Percentiles rank a stretch among this genome's conserved stretches.
Evolutionary conservation across 2,113 vertebrate species (phyloP).

Genomic region (Balaenoptera acutorostrata): DNA sequence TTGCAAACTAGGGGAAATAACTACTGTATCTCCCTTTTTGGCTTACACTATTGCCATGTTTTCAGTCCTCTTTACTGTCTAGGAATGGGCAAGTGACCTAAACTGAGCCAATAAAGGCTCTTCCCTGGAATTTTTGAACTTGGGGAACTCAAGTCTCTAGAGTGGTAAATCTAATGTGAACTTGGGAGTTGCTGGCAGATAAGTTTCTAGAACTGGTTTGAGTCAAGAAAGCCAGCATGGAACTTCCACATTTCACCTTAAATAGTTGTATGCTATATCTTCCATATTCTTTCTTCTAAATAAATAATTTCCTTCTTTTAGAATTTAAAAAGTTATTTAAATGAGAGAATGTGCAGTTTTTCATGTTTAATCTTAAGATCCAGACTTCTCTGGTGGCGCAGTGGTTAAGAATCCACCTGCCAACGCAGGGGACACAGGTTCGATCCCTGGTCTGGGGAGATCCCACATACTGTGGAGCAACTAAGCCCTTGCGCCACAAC

Average conservation of each 20-base stretch:
- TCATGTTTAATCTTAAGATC: neutral
- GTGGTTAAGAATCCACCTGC: too few relatives aligned
- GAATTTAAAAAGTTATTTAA: neutral
- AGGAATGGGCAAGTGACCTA: neutral
- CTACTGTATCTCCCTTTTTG: neutral
- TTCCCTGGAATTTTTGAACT: neutral
- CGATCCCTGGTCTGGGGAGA: too few relatives aligned
- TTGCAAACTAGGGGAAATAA: neutral
- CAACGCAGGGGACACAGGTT: too few relatives aligned
- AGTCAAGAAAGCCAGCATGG: neutral
- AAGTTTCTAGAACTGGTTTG: neutral
- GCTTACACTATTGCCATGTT: neutral
- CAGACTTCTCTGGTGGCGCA: too few relatives aligned
- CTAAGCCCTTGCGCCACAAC: too few relatives aligned
- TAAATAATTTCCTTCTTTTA: neutral
- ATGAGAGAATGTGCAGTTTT: neutral
- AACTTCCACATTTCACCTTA: neutral
- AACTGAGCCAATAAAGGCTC: neutral
- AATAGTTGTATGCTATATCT: neutral
- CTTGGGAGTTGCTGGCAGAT: neutral
- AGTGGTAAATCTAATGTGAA: neutral
- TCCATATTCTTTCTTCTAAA: neutral
- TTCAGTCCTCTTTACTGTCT: neutral
- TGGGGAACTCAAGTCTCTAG: neutral
- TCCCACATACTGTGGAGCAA: too few relatives aligned